Evolutionary conservation across 2,113 vertebrate species (phyloP).

Genomic region (Serilophus lunatus): DNA sequence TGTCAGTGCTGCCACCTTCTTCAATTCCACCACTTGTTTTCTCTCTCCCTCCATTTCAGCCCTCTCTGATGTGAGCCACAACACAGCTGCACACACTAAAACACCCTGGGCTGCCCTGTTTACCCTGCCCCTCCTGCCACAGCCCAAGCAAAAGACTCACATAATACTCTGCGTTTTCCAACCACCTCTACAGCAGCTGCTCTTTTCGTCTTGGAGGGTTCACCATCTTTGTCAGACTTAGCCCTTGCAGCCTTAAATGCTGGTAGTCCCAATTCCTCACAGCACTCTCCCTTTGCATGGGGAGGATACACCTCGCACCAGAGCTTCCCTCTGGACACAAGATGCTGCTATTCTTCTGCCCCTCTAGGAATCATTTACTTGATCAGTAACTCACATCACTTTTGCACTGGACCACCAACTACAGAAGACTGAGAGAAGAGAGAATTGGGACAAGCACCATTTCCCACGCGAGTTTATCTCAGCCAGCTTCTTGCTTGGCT

Average conservation of each 20-base stretch:
- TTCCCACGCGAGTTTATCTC: neutral
- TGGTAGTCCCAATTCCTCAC: neutral
- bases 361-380: neutral
- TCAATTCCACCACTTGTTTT: neutral
- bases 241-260: neutral
- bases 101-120: neutral
- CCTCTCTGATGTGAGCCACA: neutral
- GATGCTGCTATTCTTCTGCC: neutral
- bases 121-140: neutral
- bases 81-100: neutral
- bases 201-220: neutral
- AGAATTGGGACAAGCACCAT: neutral
- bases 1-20: neutral
- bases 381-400: neutral
- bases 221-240: neutral
- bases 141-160: neutral
- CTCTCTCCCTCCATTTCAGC: neutral
- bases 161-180: neutral
- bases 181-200: neutral
- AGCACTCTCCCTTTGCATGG: neutral
- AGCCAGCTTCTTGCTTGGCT: neutral
- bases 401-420: neutral
- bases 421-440: neutral
- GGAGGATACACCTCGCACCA: neutral
- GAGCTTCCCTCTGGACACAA: neutral